phyloP scores from a whole-genome alignment of 30 jellyfish, hydroid and myxozoan genomes.

The Aurelia sp. region DNA sequence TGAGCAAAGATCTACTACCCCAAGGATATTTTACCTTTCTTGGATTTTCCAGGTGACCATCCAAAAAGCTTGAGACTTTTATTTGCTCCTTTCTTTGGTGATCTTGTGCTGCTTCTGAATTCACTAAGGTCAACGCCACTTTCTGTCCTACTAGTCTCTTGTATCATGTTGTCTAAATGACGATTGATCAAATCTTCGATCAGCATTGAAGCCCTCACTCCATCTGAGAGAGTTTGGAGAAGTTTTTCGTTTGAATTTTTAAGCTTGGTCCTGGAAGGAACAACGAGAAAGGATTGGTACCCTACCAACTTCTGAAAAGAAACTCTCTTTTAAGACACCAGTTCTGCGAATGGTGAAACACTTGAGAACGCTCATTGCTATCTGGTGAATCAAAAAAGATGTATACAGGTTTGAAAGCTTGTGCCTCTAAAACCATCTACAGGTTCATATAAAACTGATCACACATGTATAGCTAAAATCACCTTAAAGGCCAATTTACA shows the following conservation, averaged over 20 bases:
- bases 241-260: constrained; percentile 57
- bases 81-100: neutral
- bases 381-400: too few relatives aligned
- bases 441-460: too few relatives aligned
- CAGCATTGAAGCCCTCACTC: constrained; percentile 39
- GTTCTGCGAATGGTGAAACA: too few relatives aligned
- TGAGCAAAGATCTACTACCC: too few relatives aligned
- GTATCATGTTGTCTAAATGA: constrained; percentile 56
- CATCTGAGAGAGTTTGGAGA: constrained; percentile 36
- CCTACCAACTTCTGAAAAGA: too few relatives aligned
- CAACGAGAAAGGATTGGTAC: neutral
- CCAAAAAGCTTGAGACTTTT: constrained; percentile 18
- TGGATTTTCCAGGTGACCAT: constrained; percentile 44
- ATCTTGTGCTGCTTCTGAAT: constrained; percentile 21
- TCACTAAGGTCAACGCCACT: constrained; percentile 67
- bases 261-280: constrained; percentile 24
- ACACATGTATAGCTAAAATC: too few relatives aligned
- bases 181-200: constrained; percentile 67
- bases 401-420: too few relatives aligned
- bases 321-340: too few relatives aligned
- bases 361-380: too few relatives aligned
- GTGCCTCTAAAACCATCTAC: too few relatives aligned
- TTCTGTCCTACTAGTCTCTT: constrained; percentile 67
- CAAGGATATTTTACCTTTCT: constrained; percentile 7
- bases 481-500: too few relatives aligned